A percentile compares a stretch with the other conserved stretches of the same genome.
Conservation (phyloP, 1,140 invertebrate genomes). For the Argopecten irradians region DNA sequence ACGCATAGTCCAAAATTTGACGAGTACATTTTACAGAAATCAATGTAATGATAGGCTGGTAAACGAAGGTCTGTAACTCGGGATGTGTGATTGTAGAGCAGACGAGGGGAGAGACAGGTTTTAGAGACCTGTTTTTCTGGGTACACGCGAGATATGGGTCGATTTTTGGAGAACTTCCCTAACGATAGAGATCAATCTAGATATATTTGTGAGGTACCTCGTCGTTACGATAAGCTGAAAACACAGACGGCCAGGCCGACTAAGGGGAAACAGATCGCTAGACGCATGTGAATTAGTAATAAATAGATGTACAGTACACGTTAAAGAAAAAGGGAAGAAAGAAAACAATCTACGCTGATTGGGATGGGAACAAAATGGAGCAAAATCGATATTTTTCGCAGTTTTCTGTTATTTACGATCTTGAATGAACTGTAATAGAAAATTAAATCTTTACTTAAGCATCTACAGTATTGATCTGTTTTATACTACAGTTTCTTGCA, state of each 20-base stretch:
- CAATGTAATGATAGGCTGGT: background rate
- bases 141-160: background rate
- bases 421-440: constrained; percentile 1
- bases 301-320: background rate
- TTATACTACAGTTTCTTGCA: background rate
- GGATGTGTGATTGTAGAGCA: background rate
- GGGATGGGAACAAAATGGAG: background rate
- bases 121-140: background rate
- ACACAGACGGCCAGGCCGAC: background rate
- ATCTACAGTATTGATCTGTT: background rate
- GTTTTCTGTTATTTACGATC: background rate
- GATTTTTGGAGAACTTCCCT: constrained; percentile 8
- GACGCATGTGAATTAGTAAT: background rate
- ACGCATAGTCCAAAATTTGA: background rate
- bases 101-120: background rate
- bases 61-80: background rate
- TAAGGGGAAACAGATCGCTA: background rate
- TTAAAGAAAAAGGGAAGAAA: no score
- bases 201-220: background rate
- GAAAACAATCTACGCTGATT: no score
- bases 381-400: background rate
- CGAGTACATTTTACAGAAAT: background rate
- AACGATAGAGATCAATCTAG: background rate
- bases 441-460: constrained; percentile 2
- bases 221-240: background rate